These are phyloP conservation scores for Athene cunicularia DNA, from an alignment of 2,113 vertebrate genomes.

Conservation along the genomic window DNA sequence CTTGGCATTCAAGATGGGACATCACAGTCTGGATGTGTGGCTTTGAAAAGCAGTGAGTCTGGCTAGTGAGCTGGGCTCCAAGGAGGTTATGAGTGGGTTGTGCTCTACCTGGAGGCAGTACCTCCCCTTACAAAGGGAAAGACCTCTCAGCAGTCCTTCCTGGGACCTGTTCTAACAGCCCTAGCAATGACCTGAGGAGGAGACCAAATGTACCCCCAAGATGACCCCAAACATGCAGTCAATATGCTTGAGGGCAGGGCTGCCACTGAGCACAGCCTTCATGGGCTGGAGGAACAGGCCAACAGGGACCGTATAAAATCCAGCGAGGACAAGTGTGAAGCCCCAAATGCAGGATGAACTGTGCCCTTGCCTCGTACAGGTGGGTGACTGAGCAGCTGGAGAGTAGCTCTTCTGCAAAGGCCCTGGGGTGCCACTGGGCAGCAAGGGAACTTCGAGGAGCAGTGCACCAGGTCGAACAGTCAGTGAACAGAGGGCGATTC, in stretches of 20 bases:
- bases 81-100: background rate
- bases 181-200: background rate
- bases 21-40: background rate
- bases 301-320: too few relatives aligned
- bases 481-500: background rate
- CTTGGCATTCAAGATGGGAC: background rate
- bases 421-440: background rate
- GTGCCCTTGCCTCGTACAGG: background rate
- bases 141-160: fast-evolving
- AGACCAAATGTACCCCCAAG: background rate
- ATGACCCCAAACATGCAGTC: background rate
- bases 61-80: background rate
- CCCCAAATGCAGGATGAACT: background rate
- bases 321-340: background rate
- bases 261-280: background rate
- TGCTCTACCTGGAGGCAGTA: background rate
- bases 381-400: background rate
- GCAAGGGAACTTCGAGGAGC: background rate
- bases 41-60: background rate
- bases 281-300: background rate
- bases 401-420: background rate
- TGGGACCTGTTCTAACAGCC: background rate
- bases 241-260: background rate
- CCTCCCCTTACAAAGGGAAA: background rate
- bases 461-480: background rate